Evolutionary conservation across 2,113 vertebrate genomes (phyloP).

Genomic region (Poeciliopsis occidentalis): DNA sequence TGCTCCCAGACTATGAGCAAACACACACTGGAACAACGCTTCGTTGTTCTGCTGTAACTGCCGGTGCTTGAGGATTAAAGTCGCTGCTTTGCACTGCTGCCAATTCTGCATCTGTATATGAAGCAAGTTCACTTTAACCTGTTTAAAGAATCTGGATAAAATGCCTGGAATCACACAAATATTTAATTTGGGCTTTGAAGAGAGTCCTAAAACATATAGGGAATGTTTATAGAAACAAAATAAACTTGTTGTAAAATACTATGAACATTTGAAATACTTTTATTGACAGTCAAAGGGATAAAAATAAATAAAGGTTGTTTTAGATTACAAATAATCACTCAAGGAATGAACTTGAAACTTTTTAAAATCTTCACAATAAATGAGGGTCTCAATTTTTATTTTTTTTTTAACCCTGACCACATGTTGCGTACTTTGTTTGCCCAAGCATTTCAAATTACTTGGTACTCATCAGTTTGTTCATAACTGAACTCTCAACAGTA

Average conservation of each 20-base stretch:
- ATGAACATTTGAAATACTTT: neutral
- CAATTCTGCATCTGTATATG: conserved; percentile 51
- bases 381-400: neutral
- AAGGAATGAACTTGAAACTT: neutral
- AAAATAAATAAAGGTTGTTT: neutral
- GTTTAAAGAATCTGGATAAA: conserved; percentile 35
- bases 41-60: conserved; percentile 76
- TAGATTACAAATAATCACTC: neutral
- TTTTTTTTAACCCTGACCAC: conserved; percentile 8
- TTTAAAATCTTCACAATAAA: neutral
- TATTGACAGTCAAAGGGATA: neutral
- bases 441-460: conserved; percentile 9
- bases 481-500: conserved; percentile 20
- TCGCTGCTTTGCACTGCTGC: conserved; percentile 58
- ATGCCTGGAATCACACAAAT: conserved; percentile 21
- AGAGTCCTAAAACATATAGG: neutral
- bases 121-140: conserved; percentile 34
- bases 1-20: conserved; percentile 74
- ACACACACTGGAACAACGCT: conserved; percentile 76
- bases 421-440: conserved; percentile 23
- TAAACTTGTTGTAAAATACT: conserved; percentile 1
- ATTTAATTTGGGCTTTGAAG: neutral
- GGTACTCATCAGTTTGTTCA: conserved; percentile 23
- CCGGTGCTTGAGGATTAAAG: conserved; percentile 75
- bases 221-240: neutral